Conservation (phyloP, 2,113 vertebrate genomes). For the Pterocles gutturalis region DNA sequence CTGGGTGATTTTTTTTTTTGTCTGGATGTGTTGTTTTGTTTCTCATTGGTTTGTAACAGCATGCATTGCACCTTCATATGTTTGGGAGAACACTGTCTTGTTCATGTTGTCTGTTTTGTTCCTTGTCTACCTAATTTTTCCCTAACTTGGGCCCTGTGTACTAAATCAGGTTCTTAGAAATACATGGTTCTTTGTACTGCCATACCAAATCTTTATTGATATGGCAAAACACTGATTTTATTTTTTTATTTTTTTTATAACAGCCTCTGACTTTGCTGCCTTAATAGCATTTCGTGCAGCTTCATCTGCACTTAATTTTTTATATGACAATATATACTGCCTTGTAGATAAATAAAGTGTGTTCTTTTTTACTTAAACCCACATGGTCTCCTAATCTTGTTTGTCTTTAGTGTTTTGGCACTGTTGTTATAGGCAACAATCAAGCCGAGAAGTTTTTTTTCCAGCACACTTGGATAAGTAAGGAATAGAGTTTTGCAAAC, state of each 20-base stretch:
- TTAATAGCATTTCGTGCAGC: conserved; percentile 84
- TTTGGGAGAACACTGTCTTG: conserved; percentile 86
- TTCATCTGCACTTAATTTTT: conserved; percentile 85
- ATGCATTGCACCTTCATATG: conserved; percentile 85
- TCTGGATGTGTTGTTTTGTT: conserved; percentile 68
- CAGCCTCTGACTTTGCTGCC: conserved; percentile 79
- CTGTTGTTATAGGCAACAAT: not conserved
- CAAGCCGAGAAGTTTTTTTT: not conserved
- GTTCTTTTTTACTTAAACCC: conserved; percentile 79
- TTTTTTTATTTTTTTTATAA: conserved; percentile 68
- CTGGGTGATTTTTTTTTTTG: conserved; percentile 76
- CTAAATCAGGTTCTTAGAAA: conserved; percentile 58
- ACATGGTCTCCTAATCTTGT: conserved; percentile 21
- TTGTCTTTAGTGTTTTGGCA: not conserved
- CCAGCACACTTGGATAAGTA: not conserved
- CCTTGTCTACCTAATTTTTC: conserved; percentile 67
- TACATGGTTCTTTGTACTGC: conserved; percentile 66
- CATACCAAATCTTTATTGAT: conserved; percentile 42
- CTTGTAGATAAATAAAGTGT: conserved; percentile 96
- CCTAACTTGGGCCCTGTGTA: conserved; percentile 57
- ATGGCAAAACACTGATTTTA: conserved; percentile 63
- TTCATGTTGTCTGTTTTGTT: conserved; percentile 76
- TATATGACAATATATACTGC: conserved; percentile 90
- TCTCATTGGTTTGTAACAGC: conserved; percentile 74
- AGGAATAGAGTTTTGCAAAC: not conserved